These are phyloP conservation scores for Caenorhabditis auriculariae DNA, from an alignment of 2,888 invertebrate genomes.

Conservation along the genomic window DNA sequence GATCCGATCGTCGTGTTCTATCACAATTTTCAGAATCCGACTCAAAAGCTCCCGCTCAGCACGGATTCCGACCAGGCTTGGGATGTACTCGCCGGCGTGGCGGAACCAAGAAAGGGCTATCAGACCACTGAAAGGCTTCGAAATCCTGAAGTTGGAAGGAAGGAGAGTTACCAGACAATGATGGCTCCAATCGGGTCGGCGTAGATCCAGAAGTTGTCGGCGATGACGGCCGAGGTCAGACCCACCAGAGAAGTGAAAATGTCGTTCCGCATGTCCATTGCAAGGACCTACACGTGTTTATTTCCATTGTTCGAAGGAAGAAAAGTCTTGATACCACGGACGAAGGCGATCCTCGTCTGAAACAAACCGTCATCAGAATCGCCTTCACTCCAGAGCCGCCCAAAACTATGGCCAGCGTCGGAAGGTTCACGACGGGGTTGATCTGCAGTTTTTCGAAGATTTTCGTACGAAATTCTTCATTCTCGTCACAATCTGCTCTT, in stretches of 20 bases:
- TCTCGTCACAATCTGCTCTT: background rate
- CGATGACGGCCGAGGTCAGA: constrained; percentile 65
- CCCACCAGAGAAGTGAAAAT: constrained; percentile 66
- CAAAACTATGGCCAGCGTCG: constrained; percentile 50
- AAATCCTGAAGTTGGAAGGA: background rate
- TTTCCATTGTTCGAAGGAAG: constrained; percentile 1
- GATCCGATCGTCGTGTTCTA: constrained; percentile 60
- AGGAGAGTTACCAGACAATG: constrained; percentile 56
- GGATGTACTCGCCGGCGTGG: constrained; percentile 57
- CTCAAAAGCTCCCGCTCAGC: constrained; percentile 53
- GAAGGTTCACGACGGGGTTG: constrained; percentile 51
- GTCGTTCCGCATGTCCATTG: constrained; percentile 68
- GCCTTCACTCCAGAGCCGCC: constrained; percentile 51
- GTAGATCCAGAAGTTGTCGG: constrained; percentile 63
- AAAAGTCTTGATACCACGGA: too few relatives aligned
- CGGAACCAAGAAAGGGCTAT: constrained; percentile 60
- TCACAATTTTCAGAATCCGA: constrained; percentile 56
- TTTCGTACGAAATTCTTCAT: background rate
- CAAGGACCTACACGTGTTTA: constrained; percentile 48
- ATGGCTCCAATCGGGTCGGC: constrained; percentile 68
- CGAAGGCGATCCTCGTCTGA: constrained; percentile 43
- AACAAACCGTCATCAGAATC: constrained; percentile 54
- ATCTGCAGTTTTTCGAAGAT: constrained; percentile 41
- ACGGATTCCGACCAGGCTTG: constrained; percentile 54
- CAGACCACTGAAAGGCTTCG: constrained; percentile 45